phyloP scores from a whole-genome alignment of 2,113 vertebrate species.

The Crotophaga sulcirostris region DNA sequence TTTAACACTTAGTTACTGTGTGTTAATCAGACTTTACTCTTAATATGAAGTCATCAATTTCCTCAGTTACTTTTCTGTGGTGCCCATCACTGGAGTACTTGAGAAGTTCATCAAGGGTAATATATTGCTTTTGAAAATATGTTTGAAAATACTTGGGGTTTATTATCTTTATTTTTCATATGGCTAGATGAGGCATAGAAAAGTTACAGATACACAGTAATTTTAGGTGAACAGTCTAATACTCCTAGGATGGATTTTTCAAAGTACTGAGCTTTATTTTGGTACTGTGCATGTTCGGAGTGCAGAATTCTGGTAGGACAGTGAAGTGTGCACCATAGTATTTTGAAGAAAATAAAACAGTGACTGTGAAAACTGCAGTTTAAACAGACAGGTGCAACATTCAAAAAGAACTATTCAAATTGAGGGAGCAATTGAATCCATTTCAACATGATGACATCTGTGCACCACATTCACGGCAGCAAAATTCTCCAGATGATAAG shows the following conservation, averaged over 20 bases:
- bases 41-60: not conserved
- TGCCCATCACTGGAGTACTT: not conserved
- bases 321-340: not conserved
- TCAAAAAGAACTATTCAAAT: not conserved
- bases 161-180: not conserved
- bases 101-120: not conserved
- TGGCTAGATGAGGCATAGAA: not conserved
- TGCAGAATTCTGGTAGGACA: not conserved
- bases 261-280: not conserved
- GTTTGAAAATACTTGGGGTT: not conserved
- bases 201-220: not conserved
- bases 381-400: rapidly evolving
- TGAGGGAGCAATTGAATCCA: not conserved
- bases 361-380: not conserved
- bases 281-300: not conserved
- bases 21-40: not conserved
- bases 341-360: not conserved
- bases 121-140: not conserved
- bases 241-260: not conserved
- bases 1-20: not conserved
- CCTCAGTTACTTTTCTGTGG: not conserved
- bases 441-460: not conserved
- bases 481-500: not conserved
- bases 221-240: not conserved
- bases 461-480: not conserved